A percentile compares a stretch with the other conserved stretches of the same genome.
phyloP scores from a whole-genome alignment of 2,113 vertebrate genomes.

The Colius striatus region DNA sequence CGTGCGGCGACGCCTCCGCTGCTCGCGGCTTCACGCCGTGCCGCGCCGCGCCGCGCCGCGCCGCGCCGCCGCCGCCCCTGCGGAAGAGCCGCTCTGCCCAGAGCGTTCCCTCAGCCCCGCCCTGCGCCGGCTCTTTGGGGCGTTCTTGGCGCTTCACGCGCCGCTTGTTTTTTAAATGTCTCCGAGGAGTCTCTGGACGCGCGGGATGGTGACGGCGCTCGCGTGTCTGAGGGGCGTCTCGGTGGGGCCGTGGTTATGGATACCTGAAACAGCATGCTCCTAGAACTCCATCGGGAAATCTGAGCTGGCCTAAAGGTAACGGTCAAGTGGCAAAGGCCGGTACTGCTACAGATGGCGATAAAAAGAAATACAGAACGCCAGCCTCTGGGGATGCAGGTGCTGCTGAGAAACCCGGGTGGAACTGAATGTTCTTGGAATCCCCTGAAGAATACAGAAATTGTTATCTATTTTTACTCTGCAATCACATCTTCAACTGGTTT shows the following conservation, averaged over 20 bases:
- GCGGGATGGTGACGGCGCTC: not conserved
- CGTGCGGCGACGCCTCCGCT: not conserved
- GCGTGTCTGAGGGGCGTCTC: not conserved
- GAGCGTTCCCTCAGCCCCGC: not conserved
- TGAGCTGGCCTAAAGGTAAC: not conserved
- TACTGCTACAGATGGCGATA: not conserved
- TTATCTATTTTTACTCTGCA: not conserved
- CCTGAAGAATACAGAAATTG: not conserved
- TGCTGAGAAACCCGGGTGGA: not conserved
- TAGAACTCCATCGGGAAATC: not conserved
- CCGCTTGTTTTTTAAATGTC: not conserved
- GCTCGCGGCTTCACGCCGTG: too few relatives aligned
- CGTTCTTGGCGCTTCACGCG: not conserved
- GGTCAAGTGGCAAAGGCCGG: not conserved
- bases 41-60: too few relatives aligned
- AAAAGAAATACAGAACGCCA: not conserved
- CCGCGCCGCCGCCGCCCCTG: not conserved
- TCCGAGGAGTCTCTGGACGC: not conserved
- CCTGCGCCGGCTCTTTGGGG: not conserved
- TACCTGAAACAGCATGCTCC: not conserved
- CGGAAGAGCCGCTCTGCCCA: not conserved
- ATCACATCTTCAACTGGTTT: not conserved
- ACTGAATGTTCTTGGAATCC: not conserved
- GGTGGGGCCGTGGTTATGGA: not conserved
- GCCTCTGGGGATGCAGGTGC: not conserved